Evolutionary conservation across 2,113 vertebrate genomes (phyloP).

Genomic region (Chloebia gouldiae): DNA sequence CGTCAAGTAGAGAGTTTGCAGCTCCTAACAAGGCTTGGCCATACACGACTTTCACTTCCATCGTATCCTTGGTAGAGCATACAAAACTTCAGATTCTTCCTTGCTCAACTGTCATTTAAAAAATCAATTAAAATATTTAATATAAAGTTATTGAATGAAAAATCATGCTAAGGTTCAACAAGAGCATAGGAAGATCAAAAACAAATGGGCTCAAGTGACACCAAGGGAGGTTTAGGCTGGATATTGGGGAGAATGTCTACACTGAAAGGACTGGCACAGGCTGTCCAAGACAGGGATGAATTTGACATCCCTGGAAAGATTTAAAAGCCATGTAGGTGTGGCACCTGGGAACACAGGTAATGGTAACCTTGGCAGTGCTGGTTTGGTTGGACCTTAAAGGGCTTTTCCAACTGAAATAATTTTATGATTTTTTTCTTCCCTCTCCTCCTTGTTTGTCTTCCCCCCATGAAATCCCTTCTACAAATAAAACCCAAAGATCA

Average conservation of each 20-base stretch:
- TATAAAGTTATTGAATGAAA: not conserved
- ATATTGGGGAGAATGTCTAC: not conserved
- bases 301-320: not conserved
- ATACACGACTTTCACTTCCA: not conserved
- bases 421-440: not conserved
- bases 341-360: not conserved
- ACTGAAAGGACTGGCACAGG: not conserved
- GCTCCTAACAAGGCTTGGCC: conserved; percentile 28
- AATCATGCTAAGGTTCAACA: not conserved
- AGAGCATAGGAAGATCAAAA: not conserved
- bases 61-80: rapidly evolving
- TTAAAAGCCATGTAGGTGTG: not conserved
- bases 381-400: not conserved
- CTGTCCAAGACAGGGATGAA: not conserved
- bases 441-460: not conserved
- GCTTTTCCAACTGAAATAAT: not conserved
- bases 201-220: not conserved
- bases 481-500: not conserved
- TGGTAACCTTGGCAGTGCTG: not conserved
- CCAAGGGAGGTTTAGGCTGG: not conserved
- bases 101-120: not conserved
- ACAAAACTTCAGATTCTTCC: not conserved
- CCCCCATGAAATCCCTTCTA: not conserved
- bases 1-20: not conserved
- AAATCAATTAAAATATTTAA: not conserved